Evolutionary conservation across 1,140 invertebrate genomes (phyloP), one percentile per base, ranked within the genome.

Genomic region (Proales similis): DNA sequence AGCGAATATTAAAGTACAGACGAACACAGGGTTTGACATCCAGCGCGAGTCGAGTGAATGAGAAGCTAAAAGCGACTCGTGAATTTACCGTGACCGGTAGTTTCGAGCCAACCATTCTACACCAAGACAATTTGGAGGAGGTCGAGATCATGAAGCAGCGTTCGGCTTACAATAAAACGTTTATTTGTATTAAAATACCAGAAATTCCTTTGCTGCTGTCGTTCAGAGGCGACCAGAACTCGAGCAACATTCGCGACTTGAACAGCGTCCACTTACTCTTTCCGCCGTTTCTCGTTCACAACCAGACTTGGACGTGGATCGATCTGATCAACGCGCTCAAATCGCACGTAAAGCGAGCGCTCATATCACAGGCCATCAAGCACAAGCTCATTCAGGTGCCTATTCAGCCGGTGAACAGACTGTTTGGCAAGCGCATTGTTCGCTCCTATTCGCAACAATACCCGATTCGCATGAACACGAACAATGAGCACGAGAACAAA

Each of bases 291-390:
- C 93, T 98, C 73, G 96, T 95, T 77, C 93, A 97, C 74, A 95
- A 97, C 75, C 87, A 92, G 42, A 97, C 93, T 9, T 99, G 94
- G 93, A 97, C 92, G 0, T 98, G 94, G 94, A 81, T 97, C n/a
- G 94, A 99, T 79, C 79, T 99, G 48, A 77, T 95, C 26, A 78
- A 96, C 69, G 90, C 90, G 3, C 88, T 97, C 77, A 93, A 95
- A 75, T 90, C 85, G 69, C 88, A 94, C 68, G 91, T 87, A 43
- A 84, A 90, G 67, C 81, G 85, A 63, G 88, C 92, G 24, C 86
- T 96, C 51, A 73, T 97, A 7, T 86, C 87, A 22, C 88, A 87
- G 77, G 83, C 82, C 48, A 11, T 61, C 27, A 57, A 57, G 38
- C 51, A 57, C 20, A 26, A 33, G 61, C 19, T 27, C 17, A 61